Evolutionary conservation across 2,888 invertebrate genomes (phyloP), one percentile per base, ranked within the genome.

Genomic region (Amitus sp.): DNA sequence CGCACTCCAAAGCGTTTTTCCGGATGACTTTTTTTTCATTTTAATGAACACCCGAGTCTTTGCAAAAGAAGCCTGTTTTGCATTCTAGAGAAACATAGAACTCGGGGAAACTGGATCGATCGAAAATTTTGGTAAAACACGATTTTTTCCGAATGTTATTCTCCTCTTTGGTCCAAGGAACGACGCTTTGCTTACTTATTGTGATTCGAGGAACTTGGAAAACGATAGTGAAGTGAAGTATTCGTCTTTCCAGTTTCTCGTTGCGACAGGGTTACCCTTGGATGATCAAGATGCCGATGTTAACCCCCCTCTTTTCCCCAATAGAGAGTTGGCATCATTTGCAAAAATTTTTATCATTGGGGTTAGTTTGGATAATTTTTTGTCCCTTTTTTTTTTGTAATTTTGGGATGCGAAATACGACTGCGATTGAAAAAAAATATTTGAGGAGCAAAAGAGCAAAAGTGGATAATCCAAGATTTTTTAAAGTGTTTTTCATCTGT

Each of bases 1-100:
- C 30, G 47, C 54, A 57, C 45, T 51, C 17, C 23, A 40, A 61
- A 48, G 45, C 61, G 57, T 61, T 52, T 65, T 61, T 61, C 57
- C 61, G 5, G 50, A 40, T 39, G 23, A 10, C 13, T 39, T 17
- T 10, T 17, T 39, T 39, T 39, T 7, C 17, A 13, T 39, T 15
- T 15, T 2, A 54, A 45, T 19, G 27, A 13, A 23, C 23, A 5
- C 23, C 7, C 23, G 10, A 33, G 13, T 47, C 37, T 27, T 48
- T 48, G 23, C 54, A 61, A 65, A 65, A 65, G 49, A 61, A 48
- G 60, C 40, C 58, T 61, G 61, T 42, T 65, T 56, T 66, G 64
- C 66, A 66, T 62, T 59, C 47, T 59, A 54, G 55, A 40, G 39
- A 59, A 23, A 37, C 13, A 12, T 62, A 53, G 49, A 66, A 37